Evolutionary conservation across 2,888 invertebrate genomes (phyloP).

Genomic region (Tupiocoris notatus): DNA sequence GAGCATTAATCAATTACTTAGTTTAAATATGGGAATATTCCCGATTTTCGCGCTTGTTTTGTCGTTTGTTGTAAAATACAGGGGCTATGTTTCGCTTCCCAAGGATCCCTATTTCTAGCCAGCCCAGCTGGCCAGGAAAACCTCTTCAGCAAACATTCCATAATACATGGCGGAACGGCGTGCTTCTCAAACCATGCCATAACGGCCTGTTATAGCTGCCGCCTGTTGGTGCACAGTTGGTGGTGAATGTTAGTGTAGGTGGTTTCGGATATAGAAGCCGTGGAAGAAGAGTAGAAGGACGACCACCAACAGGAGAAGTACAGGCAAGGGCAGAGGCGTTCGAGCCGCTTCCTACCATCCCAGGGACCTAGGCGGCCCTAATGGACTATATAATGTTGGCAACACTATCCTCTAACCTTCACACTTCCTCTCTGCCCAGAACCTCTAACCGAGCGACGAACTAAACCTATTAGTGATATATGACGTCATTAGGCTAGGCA

Average conservation of each 20-base stretch:
- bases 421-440: not conserved
- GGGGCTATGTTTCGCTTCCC: no score
- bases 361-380: not conserved
- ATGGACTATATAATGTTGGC: conserved; percentile 30
- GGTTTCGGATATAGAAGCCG: not conserved
- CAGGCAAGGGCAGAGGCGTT: not conserved
- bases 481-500: conserved; percentile 10
- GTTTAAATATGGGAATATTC: no score
- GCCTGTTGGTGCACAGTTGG: not conserved
- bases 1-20: no score
- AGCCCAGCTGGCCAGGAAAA: conserved; percentile 2
- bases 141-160: conserved; percentile 22
- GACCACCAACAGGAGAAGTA: not conserved
- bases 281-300: not conserved
- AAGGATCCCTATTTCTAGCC: no score
- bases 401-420: not conserved
- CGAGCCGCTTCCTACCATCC: conserved; percentile 22
- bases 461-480: conserved; percentile 25
- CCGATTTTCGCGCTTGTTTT: no score
- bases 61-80: no score
- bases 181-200: not conserved
- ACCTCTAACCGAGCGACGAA: not conserved
- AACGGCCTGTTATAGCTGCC: not conserved
- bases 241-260: no score
- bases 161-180: conserved; percentile 21